These are phyloP conservation scores for Holothuria leucospilota DNA, from an alignment of 53 echinoderm and acorn worm genomes.

Conservation along the genomic window DNA sequence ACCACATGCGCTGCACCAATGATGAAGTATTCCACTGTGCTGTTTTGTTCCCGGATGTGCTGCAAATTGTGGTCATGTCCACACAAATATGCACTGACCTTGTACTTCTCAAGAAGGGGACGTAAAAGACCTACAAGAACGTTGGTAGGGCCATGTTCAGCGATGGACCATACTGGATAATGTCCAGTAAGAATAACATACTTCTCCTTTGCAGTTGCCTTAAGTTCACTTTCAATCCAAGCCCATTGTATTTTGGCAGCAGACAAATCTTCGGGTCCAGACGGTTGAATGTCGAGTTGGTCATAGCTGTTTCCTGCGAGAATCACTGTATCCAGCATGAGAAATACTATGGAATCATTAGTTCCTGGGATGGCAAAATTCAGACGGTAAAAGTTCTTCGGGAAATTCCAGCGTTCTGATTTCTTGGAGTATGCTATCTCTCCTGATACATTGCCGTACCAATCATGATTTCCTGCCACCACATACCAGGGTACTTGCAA, in stretches of 20 bases:
- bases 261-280: constrained; percentile 71
- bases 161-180: constrained; percentile 96
- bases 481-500: constrained; percentile 88
- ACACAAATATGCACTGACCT: constrained; percentile 84
- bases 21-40: constrained; percentile 85
- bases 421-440: constrained; percentile 83
- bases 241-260: constrained; percentile 82
- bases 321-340: constrained; percentile 90
- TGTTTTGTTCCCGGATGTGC: constrained; percentile 76
- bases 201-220: constrained; percentile 61
- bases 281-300: constrained; percentile 44
- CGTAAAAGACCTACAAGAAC: constrained; percentile 69
- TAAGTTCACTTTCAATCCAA: constrained; percentile 83
- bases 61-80: constrained; percentile 98
- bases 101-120: constrained; percentile 83
- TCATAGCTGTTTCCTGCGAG: constrained; percentile 75
- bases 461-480: constrained; percentile 89
- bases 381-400: constrained; percentile 75
- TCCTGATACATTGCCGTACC: constrained; percentile 83
- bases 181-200: constrained; percentile 94
- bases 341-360: constrained; percentile 62
- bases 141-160: constrained; percentile 90
- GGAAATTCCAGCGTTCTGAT: constrained; percentile 90
- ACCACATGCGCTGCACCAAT: constrained; percentile 83
- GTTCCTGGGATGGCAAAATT: constrained; percentile 70